Evolutionary conservation across 2,888 invertebrate species (phyloP).

Genomic region (Busseola fusca): DNA sequence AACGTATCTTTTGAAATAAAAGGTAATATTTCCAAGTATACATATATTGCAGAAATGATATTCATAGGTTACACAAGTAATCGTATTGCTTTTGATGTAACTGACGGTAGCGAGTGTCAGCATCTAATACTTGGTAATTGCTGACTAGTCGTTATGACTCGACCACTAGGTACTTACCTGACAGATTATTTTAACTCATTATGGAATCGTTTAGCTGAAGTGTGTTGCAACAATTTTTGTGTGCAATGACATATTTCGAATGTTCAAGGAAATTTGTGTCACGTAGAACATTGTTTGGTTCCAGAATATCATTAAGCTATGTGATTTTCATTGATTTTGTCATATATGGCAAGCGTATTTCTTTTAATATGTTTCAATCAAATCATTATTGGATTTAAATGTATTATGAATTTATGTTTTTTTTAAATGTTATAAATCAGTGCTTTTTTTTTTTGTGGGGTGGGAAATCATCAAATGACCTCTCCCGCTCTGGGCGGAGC

Average conservation of each 20-base stretch:
- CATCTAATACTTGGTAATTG: slow-evolving; percentile 9
- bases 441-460: too few species aligned
- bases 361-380: background rate
- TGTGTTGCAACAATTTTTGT: background rate
- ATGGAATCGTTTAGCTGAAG: background rate
- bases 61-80: slow-evolving; percentile 20
- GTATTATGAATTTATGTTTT: background rate
- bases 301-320: background rate
- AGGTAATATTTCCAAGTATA: background rate
- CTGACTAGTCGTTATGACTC: slow-evolving; percentile 15
- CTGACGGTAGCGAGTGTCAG: slow-evolving; percentile 8
- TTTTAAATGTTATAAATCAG: too few species aligned
- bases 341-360: background rate
- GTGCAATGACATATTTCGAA: too few species aligned
- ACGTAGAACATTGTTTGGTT: background rate
- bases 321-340: background rate
- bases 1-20: slow-evolving; percentile 2
- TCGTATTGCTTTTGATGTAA: slow-evolving; percentile 8
- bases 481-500: too few species aligned
- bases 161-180: background rate
- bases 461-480: too few species aligned
- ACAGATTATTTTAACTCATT: slow-evolving; percentile 15
- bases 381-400: background rate
- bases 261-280: too few species aligned
- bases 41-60: slow-evolving; percentile 3